Evolutionary conservation across 2,797 vertebrate species (phyloP).

Genomic region (Catamblyrhynchus diadema): DNA sequence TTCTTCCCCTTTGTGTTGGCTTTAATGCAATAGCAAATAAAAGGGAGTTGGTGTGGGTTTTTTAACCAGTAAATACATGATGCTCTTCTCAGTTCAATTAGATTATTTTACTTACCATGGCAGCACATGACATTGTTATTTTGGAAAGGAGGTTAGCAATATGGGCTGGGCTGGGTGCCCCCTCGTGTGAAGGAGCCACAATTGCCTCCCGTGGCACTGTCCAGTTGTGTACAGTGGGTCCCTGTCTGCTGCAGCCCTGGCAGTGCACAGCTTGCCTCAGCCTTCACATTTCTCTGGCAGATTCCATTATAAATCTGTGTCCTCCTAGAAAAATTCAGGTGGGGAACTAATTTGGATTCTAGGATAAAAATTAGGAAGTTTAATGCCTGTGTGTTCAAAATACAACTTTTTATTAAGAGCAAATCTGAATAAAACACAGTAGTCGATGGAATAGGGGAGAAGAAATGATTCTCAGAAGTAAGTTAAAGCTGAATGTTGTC

Average conservation of each 20-base stretch:
- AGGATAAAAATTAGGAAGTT: neutral
- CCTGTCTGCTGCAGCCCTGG: neutral
- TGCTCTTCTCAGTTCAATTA: neutral
- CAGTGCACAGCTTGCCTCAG: neutral
- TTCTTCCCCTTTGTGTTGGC: neutral
- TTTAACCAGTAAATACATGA: neutral
- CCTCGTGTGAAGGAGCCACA: fast-evolving
- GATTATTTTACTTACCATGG: neutral
- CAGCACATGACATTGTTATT: neutral
- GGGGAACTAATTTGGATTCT: neutral
- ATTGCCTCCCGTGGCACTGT: fast-evolving
- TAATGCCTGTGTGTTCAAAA: neutral
- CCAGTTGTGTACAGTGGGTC: neutral
- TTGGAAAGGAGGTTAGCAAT: neutral
- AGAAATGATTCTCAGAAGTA: neutral
- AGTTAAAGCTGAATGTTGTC: neutral
- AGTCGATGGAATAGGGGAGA: neutral
- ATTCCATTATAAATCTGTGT: neutral
- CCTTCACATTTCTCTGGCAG: neutral
- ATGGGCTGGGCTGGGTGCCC: neutral
- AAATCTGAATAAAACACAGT: neutral
- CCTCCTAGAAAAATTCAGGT: neutral
- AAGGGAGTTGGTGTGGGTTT: fast-evolving
- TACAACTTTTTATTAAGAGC: neutral
- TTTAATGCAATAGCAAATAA: neutral